Evolutionary conservation across 1,140 invertebrate species (phyloP).

Genomic region (Drosophila kohkoa): DNA sequence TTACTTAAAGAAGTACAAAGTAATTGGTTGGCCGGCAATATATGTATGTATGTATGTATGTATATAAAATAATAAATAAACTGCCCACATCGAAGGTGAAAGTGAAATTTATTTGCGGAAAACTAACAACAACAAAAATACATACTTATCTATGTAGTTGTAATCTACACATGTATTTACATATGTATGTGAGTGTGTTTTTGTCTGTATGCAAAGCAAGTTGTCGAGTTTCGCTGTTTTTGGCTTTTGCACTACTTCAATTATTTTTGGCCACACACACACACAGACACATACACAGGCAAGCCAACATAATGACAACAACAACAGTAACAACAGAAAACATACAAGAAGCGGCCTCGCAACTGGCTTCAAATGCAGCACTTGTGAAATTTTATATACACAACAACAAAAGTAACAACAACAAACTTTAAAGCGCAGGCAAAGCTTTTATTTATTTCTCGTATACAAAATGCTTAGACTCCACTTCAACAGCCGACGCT

Average conservation of each 20-base stretch:
- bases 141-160: not conserved
- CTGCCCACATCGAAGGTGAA: constrained; percentile 78
- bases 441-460: constrained; percentile 60
- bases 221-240: constrained; percentile 46
- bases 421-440: constrained; percentile 54
- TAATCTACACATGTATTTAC: not conserved
- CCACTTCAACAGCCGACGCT: constrained; percentile 64
- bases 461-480: constrained; percentile 64
- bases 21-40: constrained; percentile 50
- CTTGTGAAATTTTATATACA: constrained; percentile 60
- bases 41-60: too few species aligned
- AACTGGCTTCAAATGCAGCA: constrained; percentile 61
- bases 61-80: constrained; percentile 11
- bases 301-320: constrained; percentile 19
- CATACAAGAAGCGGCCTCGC: constrained; percentile 28
- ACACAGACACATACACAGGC: constrained; percentile 1
- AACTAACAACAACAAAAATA: constrained; percentile 21
- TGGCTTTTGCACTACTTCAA: constrained; percentile 42
- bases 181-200: not conserved
- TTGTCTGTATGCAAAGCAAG: constrained; percentile 33
- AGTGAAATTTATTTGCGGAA: constrained; percentile 65
- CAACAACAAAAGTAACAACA: constrained; percentile 40
- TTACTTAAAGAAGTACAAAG: constrained; percentile 58
- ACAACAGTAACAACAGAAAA: constrained; percentile 29
- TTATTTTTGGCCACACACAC: constrained; percentile 38